phyloP scores from a whole-genome alignment of 2,797 vertebrate species.

The Orientallactaga sibirica region DNA sequence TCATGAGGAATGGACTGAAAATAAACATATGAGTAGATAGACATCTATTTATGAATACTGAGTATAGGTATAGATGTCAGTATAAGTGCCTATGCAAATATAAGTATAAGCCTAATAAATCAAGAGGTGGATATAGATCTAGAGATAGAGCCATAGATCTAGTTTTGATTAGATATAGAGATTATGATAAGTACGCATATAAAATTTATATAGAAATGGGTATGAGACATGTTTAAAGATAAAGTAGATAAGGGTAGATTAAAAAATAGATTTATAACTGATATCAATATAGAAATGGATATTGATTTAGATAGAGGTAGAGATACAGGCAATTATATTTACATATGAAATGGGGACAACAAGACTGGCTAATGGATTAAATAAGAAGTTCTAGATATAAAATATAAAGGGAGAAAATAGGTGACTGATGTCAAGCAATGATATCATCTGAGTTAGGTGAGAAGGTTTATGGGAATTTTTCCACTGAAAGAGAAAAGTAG shows the following conservation, averaged over 20 bases:
- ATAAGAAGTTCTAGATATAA: background rate
- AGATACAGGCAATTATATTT: background rate
- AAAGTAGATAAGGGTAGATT: constrained; percentile 20
- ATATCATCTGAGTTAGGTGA: background rate
- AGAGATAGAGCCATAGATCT: background rate
- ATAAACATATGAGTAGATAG: background rate
- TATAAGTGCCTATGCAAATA: background rate
- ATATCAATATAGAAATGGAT: background rate
- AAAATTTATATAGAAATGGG: background rate
- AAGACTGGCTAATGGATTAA: background rate
- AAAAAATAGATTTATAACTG: background rate
- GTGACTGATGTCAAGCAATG: background rate
- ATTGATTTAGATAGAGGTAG: background rate
- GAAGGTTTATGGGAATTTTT: background rate
- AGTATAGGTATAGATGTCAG: background rate
- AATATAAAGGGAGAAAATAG: background rate
- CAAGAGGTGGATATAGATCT: background rate
- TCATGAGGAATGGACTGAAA: background rate
- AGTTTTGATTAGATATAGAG: background rate
- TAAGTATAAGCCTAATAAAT: background rate
- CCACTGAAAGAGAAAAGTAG: background rate
- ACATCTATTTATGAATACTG: background rate
- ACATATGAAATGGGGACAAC: background rate
- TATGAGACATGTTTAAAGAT: background rate
- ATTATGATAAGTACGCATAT: background rate